Evolutionary conservation across 2,888 invertebrate species (phyloP), one percentile per base, ranked within the genome.

Genomic region (Xylota segnis): DNA sequence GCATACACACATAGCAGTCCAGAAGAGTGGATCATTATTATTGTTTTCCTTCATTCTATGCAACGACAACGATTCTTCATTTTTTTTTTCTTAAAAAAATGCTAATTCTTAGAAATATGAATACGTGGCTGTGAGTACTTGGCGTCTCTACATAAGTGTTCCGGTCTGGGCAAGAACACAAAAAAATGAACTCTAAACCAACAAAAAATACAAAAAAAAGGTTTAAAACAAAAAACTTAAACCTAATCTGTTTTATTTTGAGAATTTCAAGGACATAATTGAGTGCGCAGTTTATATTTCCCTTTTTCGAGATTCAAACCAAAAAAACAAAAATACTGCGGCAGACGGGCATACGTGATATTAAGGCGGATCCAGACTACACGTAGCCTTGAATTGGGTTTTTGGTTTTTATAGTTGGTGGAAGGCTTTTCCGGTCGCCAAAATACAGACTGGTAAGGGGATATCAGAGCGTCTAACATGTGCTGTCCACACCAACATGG

Each of bases 31-130:
- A 63, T 81, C 79, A 65, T 75, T 58, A 72, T 43, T 71, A 79
- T 50, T 59, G 43, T 52, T 47, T 71, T 59, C 45, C 58, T 71
- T 59, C 65, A 14, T 37, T 66, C 66, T 40, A 59, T 72, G 59
- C 37, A 58, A 58, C 59, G 56, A 70, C 54, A 56, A 56, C 75
- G 68, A 75, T 47, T 43, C 5, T 14, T 65, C 72, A 61, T 74
- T 70, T 59, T 34, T 18, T 34, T 45, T 16, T 63, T 32, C 29
- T 45, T 23, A 75, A 75, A 66, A 71, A 71, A 34, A 71, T 66
- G 75, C 75, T 37, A 76, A 84, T 84, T 84, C 84, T 75, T 47
- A 79, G 84, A 84, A 84, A 81, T 81, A 84, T 76, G 70, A 84
- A 66, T 71, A 75, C 56, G 70, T 59, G 84, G 58, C 65, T 65